Percentiles rank a stretch among this genome's conserved stretches.
These are phyloP conservation scores for Pelecanoides urinatrix DNA, from an alignment of 2,113 vertebrate species.

Conservation along the genomic window DNA sequence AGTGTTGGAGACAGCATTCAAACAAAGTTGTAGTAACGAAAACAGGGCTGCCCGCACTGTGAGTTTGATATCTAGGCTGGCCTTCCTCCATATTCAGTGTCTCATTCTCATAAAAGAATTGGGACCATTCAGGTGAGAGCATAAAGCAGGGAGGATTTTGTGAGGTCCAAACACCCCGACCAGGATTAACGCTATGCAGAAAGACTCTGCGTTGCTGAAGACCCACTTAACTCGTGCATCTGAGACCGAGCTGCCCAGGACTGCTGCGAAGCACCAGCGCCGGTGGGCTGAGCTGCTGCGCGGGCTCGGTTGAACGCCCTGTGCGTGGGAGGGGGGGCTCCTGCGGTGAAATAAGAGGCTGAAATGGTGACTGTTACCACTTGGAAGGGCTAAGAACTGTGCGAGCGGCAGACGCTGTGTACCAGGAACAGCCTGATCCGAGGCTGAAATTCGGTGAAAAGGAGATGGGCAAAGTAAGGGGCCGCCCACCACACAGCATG, in stretches of 20 bases:
- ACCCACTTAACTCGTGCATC: too few species aligned
- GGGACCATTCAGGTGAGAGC: not conserved
- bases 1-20: not conserved
- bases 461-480: not conserved
- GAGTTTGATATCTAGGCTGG: not conserved
- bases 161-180: not conserved
- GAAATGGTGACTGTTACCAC: not conserved
- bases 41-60: not conserved
- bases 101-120: not conserved
- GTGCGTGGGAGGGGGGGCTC: not conserved
- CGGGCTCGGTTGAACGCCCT: not conserved
- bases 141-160: not conserved
- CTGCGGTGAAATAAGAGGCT: not conserved
- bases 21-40: not conserved
- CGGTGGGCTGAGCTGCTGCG: not conserved
- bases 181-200: not conserved
- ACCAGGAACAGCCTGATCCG: not conserved
- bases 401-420: rapidly evolving
- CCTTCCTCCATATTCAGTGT: not conserved
- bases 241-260: rapidly evolving
- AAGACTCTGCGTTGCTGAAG: not conserved
- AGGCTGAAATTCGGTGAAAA: not conserved
- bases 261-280: too few species aligned
- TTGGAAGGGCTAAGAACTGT: not conserved
- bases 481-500: not conserved